These are phyloP conservation scores for Drosophila anomalipes DNA, from an alignment of 2,888 invertebrate genomes.

Conservation along the genomic window DNA sequence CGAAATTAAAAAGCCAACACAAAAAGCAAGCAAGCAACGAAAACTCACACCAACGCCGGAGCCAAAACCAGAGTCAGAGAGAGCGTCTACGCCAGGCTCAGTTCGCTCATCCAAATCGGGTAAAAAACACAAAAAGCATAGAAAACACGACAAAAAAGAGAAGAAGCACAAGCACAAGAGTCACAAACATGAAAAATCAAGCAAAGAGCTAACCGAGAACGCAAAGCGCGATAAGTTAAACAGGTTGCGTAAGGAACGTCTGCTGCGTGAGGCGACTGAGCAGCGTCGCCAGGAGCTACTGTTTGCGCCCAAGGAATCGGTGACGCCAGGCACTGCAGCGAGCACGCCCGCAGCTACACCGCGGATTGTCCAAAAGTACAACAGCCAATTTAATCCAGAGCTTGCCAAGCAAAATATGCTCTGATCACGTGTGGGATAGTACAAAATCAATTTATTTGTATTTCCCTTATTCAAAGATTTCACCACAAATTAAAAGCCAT, in stretches of 20 bases:
- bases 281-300: constrained; percentile 89
- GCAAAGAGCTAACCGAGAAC: constrained; percentile 7
- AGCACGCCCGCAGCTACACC: constrained; percentile 60
- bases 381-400: constrained; percentile 98
- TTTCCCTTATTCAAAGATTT: neutral
- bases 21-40: constrained; percentile 14
- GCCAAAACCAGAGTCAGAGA: neutral
- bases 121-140: constrained; percentile 31
- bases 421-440: constrained; percentile 27
- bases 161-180: constrained; percentile 66
- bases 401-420: constrained; percentile 91
- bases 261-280: constrained; percentile 93
- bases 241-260: constrained; percentile 85
- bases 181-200: constrained; percentile 39
- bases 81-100: neutral
- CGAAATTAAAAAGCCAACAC: constrained; percentile 41
- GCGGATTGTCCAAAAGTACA: constrained; percentile 92
- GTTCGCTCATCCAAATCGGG: constrained; percentile 4
- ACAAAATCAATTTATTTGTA: neutral
- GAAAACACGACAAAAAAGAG: constrained; percentile 50
- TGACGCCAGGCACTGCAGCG: constrained; percentile 34
- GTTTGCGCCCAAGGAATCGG: constrained; percentile 87
- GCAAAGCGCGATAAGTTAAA: constrained; percentile 82
- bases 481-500: neutral
- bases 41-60: constrained; percentile 9